phyloP scores from a whole-genome alignment of 2,797 vertebrate genomes.

The Sebastolobus altivelis region DNA sequence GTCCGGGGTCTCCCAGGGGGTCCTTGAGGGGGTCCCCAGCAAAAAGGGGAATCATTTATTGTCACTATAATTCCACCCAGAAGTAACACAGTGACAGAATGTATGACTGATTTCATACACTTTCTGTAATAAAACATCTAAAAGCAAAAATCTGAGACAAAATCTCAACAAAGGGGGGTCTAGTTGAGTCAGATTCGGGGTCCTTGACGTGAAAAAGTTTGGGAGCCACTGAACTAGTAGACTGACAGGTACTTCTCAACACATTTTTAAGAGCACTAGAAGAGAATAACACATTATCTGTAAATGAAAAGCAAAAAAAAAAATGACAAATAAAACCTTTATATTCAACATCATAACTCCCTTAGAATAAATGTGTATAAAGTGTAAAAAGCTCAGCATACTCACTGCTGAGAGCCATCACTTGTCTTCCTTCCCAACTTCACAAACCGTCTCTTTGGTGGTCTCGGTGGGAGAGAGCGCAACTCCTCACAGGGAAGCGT shows the following conservation, averaged over 20 bases:
- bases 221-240: not conserved
- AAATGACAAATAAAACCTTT: not conserved
- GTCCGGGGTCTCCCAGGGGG: too few species aligned
- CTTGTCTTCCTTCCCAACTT: slow-evolving; percentile 81
- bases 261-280: too few species aligned
- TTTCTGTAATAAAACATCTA: too few species aligned
- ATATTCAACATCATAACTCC: not conserved
- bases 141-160: too few species aligned
- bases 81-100: too few species aligned
- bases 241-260: not conserved
- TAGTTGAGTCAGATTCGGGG: too few species aligned
- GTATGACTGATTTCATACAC: too few species aligned
- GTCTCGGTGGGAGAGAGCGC: slow-evolving; percentile 68
- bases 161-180: too few species aligned
- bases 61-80: too few species aligned
- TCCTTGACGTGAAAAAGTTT: not conserved
- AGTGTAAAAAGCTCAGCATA: slow-evolving; percentile 52
- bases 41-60: too few species aligned
- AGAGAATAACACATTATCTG: not conserved
- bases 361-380: not conserved
- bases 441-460: slow-evolving; percentile 77
- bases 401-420: slow-evolving; percentile 85
- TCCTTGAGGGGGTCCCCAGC: too few species aligned
- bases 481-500: slow-evolving; percentile 67
- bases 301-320: not conserved